Base-by-base conservation (phyloP, 2,797 vertebrate genomes). In the Myotis findleyi region DNA sequence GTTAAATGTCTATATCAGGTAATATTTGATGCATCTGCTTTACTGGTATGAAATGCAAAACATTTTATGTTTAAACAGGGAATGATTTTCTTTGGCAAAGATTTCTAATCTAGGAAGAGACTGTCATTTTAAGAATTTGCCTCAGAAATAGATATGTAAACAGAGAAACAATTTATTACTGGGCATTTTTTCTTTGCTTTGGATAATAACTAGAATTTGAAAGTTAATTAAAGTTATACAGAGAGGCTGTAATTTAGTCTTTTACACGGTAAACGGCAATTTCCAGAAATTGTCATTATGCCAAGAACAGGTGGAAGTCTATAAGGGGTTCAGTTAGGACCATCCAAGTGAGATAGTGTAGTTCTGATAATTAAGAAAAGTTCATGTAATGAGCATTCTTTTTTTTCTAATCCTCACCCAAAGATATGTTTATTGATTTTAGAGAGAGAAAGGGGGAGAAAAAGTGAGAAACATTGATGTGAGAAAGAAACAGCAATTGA, bases 11-110 rank as follows among this genome's bases (percentile, higher is more conserved):
- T 13, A 38, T 88, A 75, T 57, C 49, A 38, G 38, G 81, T 8
- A 88, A 66, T 30, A 55, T 47, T 66, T 82, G 59, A 68, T 88
- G 18, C 4, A 23, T 41, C 44, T 68, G 57, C 30, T 75, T 93
- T 82, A 75, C 77, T 93, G 7, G 30, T 38, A 82, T 82, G 12
- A 88, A 82, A 88, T 76, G 38, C 30, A 73, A 82, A 82, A 81
- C 13, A 23, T 57, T 75, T 13, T 55, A 68, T 38, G 9, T 88
- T 93, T 72, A 82, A 68, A 49, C 6, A 88, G 55, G 23, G n/a
- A 12, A 33, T 75, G 57, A 73, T 57, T 30, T 82, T 68, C 33
- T 68, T 49, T 18, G 85, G 77, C 38, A 76, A 88, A 82, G 38
- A 82, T 49, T 75, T 66, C 76, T 38, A 82, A 88, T n/a, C n/a